A percentile compares a stretch with the other conserved stretches of the same genome.
Conservation (phyloP, 2,888 invertebrate species). For the Marronus borbonicus region DNA sequence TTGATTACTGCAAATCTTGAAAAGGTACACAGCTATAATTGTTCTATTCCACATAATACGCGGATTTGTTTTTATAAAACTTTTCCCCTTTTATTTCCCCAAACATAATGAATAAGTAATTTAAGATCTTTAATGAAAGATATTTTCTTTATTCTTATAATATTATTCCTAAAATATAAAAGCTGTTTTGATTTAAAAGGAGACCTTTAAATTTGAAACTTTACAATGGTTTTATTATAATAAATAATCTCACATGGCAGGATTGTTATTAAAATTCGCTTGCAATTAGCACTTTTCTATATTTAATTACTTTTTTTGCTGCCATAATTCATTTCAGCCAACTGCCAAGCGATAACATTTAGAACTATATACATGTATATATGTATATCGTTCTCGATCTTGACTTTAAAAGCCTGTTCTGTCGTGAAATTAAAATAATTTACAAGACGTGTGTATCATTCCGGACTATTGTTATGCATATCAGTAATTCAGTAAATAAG, state of each 20-base stretch:
- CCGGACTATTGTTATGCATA: conserved; percentile 35
- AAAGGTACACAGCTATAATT: too few relatives aligned
- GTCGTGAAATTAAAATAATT: conserved; percentile 21
- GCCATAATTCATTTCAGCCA: not conserved
- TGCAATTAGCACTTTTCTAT: not conserved
- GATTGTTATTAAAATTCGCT: not conserved
- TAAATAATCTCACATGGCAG: not conserved
- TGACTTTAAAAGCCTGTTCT: conserved; percentile 17
- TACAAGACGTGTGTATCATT: conserved; percentile 12
- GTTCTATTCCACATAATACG: too few relatives aligned
- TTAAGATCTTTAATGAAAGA: too few relatives aligned
- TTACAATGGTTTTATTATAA: not conserved
- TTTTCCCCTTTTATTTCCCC: too few relatives aligned
- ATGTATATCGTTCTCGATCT: conserved; percentile 25
- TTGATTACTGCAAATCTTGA: too few relatives aligned
- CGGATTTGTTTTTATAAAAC: too few relatives aligned
- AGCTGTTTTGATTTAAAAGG: too few relatives aligned
- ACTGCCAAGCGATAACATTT: conserved; percentile 11
- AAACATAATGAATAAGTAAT: too few relatives aligned
- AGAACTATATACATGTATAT: not conserved
- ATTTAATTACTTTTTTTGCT: conserved; percentile 12
- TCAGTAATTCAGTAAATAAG: conserved; percentile 41
- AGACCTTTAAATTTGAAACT: not conserved
- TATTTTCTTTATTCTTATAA: too few relatives aligned
- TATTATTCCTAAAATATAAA: too few relatives aligned